Evolutionary conservation across 2,113 vertebrate genomes (phyloP).

Genomic region (Piprites chloris): DNA sequence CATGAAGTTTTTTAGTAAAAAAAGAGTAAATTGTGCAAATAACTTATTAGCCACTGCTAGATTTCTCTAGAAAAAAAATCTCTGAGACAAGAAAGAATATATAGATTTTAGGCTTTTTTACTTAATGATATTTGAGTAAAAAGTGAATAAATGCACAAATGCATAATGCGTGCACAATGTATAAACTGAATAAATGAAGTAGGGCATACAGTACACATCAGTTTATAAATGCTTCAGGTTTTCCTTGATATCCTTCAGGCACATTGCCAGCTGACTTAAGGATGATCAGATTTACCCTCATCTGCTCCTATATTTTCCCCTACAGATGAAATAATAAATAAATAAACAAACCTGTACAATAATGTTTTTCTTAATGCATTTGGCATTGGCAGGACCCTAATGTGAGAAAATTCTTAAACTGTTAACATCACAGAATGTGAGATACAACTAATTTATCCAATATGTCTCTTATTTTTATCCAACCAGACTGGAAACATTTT

Average conservation of each 20-base stretch:
- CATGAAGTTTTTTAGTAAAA: not conserved
- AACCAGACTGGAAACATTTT: conserved; percentile 21
- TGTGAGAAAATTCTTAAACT: not conserved
- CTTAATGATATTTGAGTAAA: not conserved
- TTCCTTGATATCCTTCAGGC: not conserved
- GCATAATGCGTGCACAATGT: not conserved
- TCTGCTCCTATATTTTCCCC: conserved; percentile 11
- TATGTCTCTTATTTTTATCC: conserved; percentile 47
- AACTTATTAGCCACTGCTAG: not conserved
- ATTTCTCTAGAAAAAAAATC: not conserved
- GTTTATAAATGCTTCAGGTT: conserved; percentile 18
- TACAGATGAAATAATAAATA: conserved; percentile 15
- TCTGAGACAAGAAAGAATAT: not conserved
- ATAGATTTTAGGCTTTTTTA: not conserved
- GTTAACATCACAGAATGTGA: not conserved
- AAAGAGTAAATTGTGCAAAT: not conserved
- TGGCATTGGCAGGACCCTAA: conserved; percentile 3
- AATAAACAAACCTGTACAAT: not conserved
- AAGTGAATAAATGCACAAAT: conserved; percentile 2
- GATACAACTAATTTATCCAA: conserved; percentile 32
- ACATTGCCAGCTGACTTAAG: not conserved
- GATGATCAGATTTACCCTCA: conserved; percentile 2
- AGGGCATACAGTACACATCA: not conserved
- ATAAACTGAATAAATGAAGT: conserved; percentile 19
- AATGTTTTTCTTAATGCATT: not conserved